Percentiles rank a stretch among this genome's conserved stretches.
These are phyloP conservation scores for Mythimna loreyi DNA, from an alignment of 2,888 invertebrate genomes.

Conservation along the genomic window DNA sequence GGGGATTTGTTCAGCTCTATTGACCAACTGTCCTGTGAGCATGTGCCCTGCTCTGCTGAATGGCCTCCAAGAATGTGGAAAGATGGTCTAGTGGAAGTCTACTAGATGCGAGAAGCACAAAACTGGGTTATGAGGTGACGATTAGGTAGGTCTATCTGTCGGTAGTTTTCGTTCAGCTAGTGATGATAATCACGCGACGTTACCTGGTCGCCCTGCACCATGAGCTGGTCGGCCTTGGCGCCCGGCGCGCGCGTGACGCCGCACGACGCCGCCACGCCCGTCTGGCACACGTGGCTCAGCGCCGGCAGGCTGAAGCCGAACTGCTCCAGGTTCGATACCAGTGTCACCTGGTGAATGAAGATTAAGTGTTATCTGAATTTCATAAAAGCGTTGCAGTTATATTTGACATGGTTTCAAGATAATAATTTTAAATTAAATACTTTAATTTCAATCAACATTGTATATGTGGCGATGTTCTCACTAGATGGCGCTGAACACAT, in stretches of 20 bases:
- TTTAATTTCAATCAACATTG: neutral
- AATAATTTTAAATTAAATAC: too few relatives aligned
- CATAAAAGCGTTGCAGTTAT: neutral
- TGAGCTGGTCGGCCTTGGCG: slow-evolving; percentile 94
- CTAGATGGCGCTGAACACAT: too few relatives aligned
- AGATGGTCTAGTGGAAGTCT: too few relatives aligned
- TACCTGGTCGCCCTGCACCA: slow-evolving; percentile 97
- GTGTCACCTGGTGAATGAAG: slow-evolving; percentile 92
- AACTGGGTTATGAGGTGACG: too few relatives aligned
- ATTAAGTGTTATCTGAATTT: neutral
- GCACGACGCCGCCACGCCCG: slow-evolving; percentile 96
- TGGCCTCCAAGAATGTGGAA: too few relatives aligned
- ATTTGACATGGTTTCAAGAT: neutral
- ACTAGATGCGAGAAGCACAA: too few relatives aligned
- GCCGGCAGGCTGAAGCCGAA: slow-evolving; percentile 95
- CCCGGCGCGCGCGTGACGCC: slow-evolving; percentile 94
- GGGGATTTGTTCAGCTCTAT: too few relatives aligned
- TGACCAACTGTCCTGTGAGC: too few relatives aligned
- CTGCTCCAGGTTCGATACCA: slow-evolving; percentile 96
- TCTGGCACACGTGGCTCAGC: slow-evolving; percentile 96
- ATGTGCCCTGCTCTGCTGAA: too few relatives aligned
- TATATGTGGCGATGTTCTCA: too few relatives aligned
- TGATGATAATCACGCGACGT: neutral
- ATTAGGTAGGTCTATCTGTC: too few relatives aligned
- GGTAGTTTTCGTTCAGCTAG: neutral